A percentile compares a stretch with the other conserved stretches of the same genome.
phyloP scores from a whole-genome alignment of 2,797 vertebrate genomes.

The Etheostoma nigrum region DNA sequence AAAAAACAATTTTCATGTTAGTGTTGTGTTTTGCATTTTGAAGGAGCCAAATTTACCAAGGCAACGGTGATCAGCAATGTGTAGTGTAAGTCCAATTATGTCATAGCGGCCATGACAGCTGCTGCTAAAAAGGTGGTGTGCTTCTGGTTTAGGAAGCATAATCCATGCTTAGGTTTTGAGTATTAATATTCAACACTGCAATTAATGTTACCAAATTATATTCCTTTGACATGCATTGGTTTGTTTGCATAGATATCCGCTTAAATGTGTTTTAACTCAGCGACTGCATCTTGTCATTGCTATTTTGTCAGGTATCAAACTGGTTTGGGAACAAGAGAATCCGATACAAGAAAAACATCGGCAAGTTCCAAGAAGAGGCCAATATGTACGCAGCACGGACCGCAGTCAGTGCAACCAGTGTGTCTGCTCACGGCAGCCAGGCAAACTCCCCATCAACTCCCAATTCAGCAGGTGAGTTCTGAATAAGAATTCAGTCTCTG shows the following conservation, averaged over 20 bases:
- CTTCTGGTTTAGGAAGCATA: background rate
- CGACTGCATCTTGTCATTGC: background rate
- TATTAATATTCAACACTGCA: background rate
- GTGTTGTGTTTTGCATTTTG: background rate
- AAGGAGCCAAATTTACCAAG: background rate
- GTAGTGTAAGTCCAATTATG: background rate
- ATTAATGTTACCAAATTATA: background rate
- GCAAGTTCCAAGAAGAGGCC: constrained; percentile 99
- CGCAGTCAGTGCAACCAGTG: constrained; percentile 95
- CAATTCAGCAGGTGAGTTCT: constrained; percentile 96
- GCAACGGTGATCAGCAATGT: background rate
- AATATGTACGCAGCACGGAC: constrained; percentile 99
- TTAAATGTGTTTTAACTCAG: background rate
- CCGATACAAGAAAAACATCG: constrained; percentile 99
- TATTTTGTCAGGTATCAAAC: constrained; percentile 93
- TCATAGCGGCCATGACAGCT: background rate
- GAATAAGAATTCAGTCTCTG: constrained; percentile 64
- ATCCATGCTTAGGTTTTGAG: background rate
- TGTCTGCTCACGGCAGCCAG: constrained; percentile 98
- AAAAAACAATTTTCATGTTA: background rate
- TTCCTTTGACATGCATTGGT: background rate
- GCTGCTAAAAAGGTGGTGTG: background rate
- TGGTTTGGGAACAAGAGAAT: constrained; percentile 99
- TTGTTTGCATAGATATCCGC: background rate
- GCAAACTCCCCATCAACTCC: constrained; percentile 99